These are phyloP conservation scores for Marmota monax DNA, from an alignment of 2,113 vertebrate species.

Conservation along the genomic window DNA sequence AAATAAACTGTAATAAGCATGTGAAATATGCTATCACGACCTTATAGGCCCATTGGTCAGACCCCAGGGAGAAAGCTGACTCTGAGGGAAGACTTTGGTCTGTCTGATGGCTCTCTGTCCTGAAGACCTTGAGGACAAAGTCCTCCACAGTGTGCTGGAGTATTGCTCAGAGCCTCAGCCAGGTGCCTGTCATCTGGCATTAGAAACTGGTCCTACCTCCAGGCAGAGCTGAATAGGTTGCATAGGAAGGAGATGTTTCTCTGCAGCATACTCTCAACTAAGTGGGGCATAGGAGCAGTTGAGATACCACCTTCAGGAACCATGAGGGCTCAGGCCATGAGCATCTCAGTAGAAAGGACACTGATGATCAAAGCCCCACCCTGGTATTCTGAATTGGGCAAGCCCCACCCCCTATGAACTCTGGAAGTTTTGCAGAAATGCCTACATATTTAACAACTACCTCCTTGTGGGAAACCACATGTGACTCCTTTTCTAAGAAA, in stretches of 20 bases:
- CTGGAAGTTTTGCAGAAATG: not conserved
- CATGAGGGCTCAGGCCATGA: not conserved
- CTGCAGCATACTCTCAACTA: not conserved
- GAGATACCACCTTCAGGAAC: not conserved
- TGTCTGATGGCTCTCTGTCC: not conserved
- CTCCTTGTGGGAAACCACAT: not conserved
- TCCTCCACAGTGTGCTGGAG: accelerated
- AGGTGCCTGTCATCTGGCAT: not conserved
- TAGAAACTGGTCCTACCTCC: not conserved
- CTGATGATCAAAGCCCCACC: not conserved
- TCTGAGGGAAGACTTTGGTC: not conserved
- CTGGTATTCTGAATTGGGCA: not conserved
- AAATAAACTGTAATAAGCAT: not conserved
- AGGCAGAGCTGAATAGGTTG: not conserved
- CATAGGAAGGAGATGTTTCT: not conserved
- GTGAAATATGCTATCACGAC: not conserved
- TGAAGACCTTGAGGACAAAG: not conserved
- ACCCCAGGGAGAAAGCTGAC: not conserved
- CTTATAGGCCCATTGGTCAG: not conserved
- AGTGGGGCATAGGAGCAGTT: not conserved
- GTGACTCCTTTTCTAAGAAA: not conserved
- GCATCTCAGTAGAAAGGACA: not conserved
- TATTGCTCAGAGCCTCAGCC: not conserved
- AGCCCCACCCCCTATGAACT: not conserved
- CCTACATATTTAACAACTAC: not conserved